Base-by-base conservation (phyloP, 2,797 vertebrate species). In the Sphenodon punctatus region DNA sequence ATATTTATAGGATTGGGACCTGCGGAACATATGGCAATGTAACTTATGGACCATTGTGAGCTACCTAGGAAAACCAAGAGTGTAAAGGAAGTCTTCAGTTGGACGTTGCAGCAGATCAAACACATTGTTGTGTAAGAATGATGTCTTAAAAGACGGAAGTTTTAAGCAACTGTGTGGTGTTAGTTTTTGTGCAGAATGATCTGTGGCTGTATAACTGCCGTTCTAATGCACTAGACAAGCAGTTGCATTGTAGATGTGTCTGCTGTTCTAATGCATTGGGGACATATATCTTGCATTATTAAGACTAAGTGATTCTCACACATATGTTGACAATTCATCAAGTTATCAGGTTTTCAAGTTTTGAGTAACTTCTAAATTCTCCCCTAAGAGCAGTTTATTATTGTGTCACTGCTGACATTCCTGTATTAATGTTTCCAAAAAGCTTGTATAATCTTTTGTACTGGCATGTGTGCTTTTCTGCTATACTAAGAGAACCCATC, bases 251-350 rank as follows among this genome's bases (percentile, higher is more conserved):
- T 3, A 3, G 73, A 45, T 15, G 7, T 65, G 53, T 32, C 75
- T 65, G n/a, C n/a, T 17, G 61, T 36, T 65, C 68, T 42, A 39
- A 56, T 34, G 48, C 46, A 68, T 25, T 69, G 64, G 39, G 39
- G 56, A 67, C 36, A 39, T 84, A 78, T 56, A 67, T 73, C 73
- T 63, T 55, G 73, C 76, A 81, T 81, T 78, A 82, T 80, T 80
- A 80, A 75, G 59, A 48, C 85, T 58, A 42, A 45, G 72, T 75
- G 73, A 84, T 86, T 80, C 89, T 2, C 36, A 48, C 53, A 55
- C 32, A 88, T 71, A 91, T 83, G 81, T 53, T 82, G 87, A 67
- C 78, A 90, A 86, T 87, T 88, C 88, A 75, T 78, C 64, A 66
- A 89, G 87, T 87, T 82, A 84, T 38, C 77, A 90, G 88, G 61